Evolutionary conservation across 1,140 invertebrate genomes (phyloP).

Genomic region (Trachymyrmex septentrionalis): DNA sequence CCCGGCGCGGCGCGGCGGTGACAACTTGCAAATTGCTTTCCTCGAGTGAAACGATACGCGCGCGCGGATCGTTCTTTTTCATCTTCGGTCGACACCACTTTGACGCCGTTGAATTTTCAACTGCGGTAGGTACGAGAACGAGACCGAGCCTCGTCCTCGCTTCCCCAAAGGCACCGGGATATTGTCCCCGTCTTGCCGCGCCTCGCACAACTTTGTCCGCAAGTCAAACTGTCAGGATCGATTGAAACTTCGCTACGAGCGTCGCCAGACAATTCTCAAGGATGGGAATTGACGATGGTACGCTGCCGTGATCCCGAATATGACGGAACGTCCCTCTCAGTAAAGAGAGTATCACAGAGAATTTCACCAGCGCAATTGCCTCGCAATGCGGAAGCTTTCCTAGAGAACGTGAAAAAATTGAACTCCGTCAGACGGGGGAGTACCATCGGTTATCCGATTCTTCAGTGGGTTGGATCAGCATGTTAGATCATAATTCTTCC

Average conservation of each 20-base stretch:
- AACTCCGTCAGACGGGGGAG: no score
- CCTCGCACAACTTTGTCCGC: slow-evolving; percentile 45
- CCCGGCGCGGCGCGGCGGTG: slow-evolving; percentile 3
- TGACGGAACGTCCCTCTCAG: neutral
- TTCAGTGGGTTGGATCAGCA: neutral
- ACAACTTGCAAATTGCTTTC: slow-evolving; percentile 72
- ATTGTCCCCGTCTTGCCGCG: slow-evolving; percentile 27
- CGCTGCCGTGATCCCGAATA: slow-evolving; percentile 46
- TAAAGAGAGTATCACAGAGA: neutral
- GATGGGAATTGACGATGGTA: slow-evolving; percentile 52
- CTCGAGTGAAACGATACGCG: slow-evolving; percentile 47
- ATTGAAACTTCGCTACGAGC: slow-evolving; percentile 77
- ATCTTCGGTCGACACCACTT: slow-evolving; percentile 52
- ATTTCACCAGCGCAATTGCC: neutral
- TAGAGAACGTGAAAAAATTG: neutral
- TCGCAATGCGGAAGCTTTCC: neutral
- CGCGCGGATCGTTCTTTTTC: slow-evolving; percentile 48
- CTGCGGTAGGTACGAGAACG: neutral
- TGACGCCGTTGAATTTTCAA: slow-evolving; percentile 65
- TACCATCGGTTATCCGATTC: no score
- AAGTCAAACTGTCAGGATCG: slow-evolving; percentile 78
- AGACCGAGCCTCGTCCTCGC: neutral
- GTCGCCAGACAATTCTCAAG: slow-evolving; percentile 46
- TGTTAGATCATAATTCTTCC: neutral
- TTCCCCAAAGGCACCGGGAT: slow-evolving; percentile 35